Evolutionary conservation across 92 coral and sea anemone genomes (phyloP).

Genomic region (Galaxea fascicularis): DNA sequence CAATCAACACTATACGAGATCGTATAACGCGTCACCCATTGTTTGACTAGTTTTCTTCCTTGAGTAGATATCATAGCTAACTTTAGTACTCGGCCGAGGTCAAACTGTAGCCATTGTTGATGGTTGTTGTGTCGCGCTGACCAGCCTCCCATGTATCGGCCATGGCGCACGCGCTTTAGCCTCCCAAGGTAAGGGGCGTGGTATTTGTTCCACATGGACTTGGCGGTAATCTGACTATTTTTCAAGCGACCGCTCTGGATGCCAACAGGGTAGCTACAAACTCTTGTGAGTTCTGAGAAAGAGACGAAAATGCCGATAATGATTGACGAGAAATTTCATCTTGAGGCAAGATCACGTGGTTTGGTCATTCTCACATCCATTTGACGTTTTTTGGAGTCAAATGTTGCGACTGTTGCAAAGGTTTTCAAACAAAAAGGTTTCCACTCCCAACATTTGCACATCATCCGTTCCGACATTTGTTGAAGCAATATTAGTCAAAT

Average conservation of each 20-base stretch:
- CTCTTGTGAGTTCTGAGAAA: slow-evolving; percentile 66
- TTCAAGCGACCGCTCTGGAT: slow-evolving; percentile 82
- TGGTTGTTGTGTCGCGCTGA: slow-evolving; percentile 84
- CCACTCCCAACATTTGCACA: too few relatives aligned
- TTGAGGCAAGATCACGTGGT: too few relatives aligned
- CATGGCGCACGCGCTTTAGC: slow-evolving; percentile 67
- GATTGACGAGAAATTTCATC: too few relatives aligned
- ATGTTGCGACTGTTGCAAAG: too few relatives aligned
- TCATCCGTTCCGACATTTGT: too few relatives aligned
- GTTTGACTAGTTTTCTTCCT: slow-evolving; percentile 74
- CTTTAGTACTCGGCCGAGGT: slow-evolving; percentile 70
- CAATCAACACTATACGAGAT: slow-evolving; percentile 79
- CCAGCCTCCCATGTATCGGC: slow-evolving; percentile 90
- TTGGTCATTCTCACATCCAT: too few relatives aligned
- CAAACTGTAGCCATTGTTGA: slow-evolving; percentile 86
- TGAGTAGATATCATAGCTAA: slow-evolving; percentile 85
- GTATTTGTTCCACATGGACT: slow-evolving; percentile 73
- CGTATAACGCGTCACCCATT: slow-evolving; percentile 74
- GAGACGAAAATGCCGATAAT: not conserved
- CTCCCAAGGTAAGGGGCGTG: slow-evolving; percentile 80
- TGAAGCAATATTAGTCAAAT: too few relatives aligned
- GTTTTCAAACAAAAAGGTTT: too few relatives aligned
- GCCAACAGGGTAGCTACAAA: slow-evolving; percentile 78
- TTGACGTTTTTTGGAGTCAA: too few relatives aligned
- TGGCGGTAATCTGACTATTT: slow-evolving; percentile 75